Evolutionary conservation across 2,888 invertebrate species (phyloP).

Genomic region (Spilarctia lutea): DNA sequence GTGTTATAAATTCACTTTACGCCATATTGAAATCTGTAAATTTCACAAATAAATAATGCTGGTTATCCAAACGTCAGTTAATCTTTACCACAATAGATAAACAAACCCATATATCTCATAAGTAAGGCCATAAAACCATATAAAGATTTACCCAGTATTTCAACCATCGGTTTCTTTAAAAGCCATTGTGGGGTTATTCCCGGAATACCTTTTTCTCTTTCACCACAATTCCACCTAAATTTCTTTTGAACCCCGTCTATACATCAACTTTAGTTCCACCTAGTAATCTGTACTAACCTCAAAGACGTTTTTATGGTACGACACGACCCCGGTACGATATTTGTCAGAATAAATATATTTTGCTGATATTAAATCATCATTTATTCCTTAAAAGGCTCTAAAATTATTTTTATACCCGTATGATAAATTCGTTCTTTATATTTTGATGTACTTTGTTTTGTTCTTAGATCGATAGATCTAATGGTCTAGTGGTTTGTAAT

Average conservation of each 20-base stretch:
- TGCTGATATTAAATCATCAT: too few relatives aligned
- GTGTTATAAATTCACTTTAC: neutral
- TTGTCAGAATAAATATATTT: neutral
- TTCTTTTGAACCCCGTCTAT: slow-evolving; percentile 71
- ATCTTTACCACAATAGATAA: slow-evolving; percentile 4
- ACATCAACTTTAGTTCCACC: slow-evolving; percentile 78
- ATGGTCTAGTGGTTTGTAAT: too few relatives aligned
- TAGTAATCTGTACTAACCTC: slow-evolving; percentile 76
- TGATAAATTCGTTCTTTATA: too few relatives aligned
- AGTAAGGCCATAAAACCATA: slow-evolving; percentile 25
- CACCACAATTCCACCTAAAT: slow-evolving; percentile 66
- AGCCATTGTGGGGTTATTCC: slow-evolving; percentile 48
- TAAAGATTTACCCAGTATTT: slow-evolving; percentile 26
- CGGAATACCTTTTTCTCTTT: slow-evolving; percentile 54
- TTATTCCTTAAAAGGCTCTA: neutral
- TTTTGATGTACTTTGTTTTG: too few relatives aligned
- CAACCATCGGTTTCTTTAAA: slow-evolving; percentile 43
- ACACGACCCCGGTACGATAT: slow-evolving; percentile 48
- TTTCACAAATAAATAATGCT: neutral
- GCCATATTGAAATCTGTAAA: neutral
- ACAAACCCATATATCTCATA: slow-evolving; percentile 18
- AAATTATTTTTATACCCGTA: too few relatives aligned
- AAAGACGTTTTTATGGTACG: slow-evolving; percentile 53
- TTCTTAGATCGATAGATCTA: too few relatives aligned
- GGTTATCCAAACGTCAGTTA: neutral